phyloP scores from a whole-genome alignment of 1,140 invertebrate genomes.

The Drosophila lacertosa region DNA sequence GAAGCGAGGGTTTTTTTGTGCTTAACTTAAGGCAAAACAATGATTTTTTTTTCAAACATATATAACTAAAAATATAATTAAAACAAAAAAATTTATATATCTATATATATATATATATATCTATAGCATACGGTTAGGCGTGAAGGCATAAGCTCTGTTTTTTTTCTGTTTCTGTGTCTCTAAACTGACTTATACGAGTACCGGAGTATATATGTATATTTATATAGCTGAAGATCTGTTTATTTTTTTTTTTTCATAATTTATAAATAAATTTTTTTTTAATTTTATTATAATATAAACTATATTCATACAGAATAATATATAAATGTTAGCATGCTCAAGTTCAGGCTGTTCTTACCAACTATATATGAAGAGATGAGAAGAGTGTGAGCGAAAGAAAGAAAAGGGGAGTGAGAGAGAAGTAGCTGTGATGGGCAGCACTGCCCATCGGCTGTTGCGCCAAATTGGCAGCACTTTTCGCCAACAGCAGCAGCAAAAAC shows the following conservation, averaged over 20 bases:
- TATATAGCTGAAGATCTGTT: conserved; percentile 72
- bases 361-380: conserved; percentile 22
- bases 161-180: conserved; percentile 63
- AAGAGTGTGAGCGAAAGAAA: conserved; percentile 1
- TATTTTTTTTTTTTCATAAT: conserved; percentile 71
- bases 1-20: conserved; percentile 51
- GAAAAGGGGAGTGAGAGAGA: background rate
- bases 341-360: conserved; percentile 57
- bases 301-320: conserved; percentile 18
- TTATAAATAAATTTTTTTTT: conserved; percentile 69
- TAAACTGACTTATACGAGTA: conserved; percentile 54
- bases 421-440: conserved; percentile 5
- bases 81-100: conserved; percentile 22
- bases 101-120: conserved; percentile 29
- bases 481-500: conserved; percentile 4
- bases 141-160: conserved; percentile 66
- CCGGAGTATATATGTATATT: conserved; percentile 65
- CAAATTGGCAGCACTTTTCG: background rate
- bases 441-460: no score
- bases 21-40: conserved; percentile 52
- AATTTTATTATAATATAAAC: conserved; percentile 44
- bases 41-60: conserved; percentile 67
- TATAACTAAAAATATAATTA: conserved; percentile 56
- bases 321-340: conserved; percentile 44
- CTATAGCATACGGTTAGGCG: conserved; percentile 56